Conservation (phyloP, 1,140 invertebrate genomes). For the Monomorium pharaonis region DNA sequence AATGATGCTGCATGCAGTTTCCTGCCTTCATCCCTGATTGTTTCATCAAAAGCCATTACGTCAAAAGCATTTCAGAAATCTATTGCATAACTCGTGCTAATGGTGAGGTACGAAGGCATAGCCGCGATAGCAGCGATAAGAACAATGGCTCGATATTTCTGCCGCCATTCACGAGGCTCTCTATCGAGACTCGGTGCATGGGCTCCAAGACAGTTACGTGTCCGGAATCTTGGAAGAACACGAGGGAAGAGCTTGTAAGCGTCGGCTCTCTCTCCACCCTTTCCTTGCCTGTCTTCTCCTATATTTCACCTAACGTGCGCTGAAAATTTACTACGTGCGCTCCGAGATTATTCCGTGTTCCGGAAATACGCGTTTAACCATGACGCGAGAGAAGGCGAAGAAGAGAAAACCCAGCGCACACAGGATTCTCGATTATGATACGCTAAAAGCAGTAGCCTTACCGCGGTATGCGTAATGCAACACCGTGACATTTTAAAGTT, state of each 20-base stretch:
- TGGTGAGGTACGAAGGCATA: not conserved
- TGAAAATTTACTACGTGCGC: conserved; percentile 47
- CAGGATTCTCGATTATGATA: conserved; percentile 18
- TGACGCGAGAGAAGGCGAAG: not conserved
- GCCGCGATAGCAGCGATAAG: conserved; percentile 47
- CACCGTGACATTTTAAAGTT: conserved; percentile 17
- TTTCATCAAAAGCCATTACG: conserved; percentile 5
- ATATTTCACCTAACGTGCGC: conserved; percentile 52
- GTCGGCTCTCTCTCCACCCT: conserved; percentile 49
- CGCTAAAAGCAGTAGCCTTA: conserved; percentile 11
- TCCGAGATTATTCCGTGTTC: conserved; percentile 49
- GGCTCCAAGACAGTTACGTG: conserved; percentile 50
- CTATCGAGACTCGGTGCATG: conserved; percentile 32
- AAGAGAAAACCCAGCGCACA: not conserved
- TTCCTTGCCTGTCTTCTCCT: conserved; percentile 54
- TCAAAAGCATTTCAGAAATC: conserved; percentile 41
- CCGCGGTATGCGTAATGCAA: conserved; percentile 5
- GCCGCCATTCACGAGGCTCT: conserved; percentile 26
- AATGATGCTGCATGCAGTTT: conserved; percentile 33
- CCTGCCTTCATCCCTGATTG: conserved; percentile 9
- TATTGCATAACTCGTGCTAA: conserved; percentile 51
- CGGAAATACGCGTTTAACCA: conserved; percentile 47
- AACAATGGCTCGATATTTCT: conserved; percentile 58
- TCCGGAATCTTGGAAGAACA: conserved; percentile 53
- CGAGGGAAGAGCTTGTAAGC: conserved; percentile 53